Percentiles rank a stretch among this genome's conserved stretches.
Evolutionary conservation across 2,797 vertebrate genomes (phyloP).

Genomic region (Onychomys torridus): DNA sequence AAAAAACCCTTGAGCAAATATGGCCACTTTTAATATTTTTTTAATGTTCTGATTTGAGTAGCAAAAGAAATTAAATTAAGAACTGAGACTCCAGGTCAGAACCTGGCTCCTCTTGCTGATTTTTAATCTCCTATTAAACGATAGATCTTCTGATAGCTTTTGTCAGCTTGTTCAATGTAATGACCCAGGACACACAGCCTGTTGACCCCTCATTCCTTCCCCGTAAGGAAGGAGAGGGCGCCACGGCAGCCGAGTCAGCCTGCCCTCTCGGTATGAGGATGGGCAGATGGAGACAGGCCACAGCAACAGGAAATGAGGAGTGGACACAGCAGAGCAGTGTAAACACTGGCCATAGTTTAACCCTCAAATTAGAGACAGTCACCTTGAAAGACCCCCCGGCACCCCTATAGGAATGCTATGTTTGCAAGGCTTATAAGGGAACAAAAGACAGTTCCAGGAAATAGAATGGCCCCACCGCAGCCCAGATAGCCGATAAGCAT

Average conservation of each 20-base stretch:
- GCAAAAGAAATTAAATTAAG: constrained; percentile 81
- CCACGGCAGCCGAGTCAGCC: background rate
- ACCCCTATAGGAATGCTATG: too few species aligned
- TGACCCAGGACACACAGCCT: constrained; percentile 59
- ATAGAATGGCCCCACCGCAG: too few species aligned
- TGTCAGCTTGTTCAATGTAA: constrained; percentile 84
- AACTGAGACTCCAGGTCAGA: constrained; percentile 77
- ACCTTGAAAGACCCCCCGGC: too few species aligned
- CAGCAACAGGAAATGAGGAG: background rate
- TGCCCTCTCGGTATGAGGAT: background rate
- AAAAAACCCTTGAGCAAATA: constrained; percentile 79
- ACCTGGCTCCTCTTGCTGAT: constrained; percentile 63
- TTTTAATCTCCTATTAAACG: constrained; percentile 84
- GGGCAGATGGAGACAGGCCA: background rate
- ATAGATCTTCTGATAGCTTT: constrained; percentile 84
- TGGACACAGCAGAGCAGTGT: rapidly evolving
- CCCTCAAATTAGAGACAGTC: background rate
- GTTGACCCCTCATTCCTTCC: background rate
- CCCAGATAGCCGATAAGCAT: too few species aligned
- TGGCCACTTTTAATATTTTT: constrained; percentile 66
- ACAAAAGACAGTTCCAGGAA: too few species aligned
- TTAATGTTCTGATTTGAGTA: constrained; percentile 73
- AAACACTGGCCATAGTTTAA: background rate
- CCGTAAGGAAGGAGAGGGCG: background rate
- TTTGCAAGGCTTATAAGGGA: too few species aligned